Conservation (phyloP, 2,797 vertebrate species). For the Halcyon smyrnensis region DNA sequence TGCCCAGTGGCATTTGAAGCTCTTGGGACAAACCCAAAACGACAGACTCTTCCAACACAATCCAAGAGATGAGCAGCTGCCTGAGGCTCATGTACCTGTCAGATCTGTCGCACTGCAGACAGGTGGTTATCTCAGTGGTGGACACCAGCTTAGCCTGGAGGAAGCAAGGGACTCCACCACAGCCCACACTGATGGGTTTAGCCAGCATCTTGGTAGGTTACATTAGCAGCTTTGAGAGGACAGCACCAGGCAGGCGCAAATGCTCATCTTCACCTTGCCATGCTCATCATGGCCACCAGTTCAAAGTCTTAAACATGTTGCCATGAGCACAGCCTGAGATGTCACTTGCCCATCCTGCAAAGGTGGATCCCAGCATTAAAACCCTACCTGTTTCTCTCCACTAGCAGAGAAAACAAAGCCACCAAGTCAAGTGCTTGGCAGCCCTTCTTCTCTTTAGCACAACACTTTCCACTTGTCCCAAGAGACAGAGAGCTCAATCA, state of each 20-base stretch:
- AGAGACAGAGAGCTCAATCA: neutral
- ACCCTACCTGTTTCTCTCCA: neutral
- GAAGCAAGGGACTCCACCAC: neutral
- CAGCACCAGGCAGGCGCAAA: rapidly evolving
- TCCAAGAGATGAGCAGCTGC: neutral
- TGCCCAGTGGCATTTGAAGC: neutral
- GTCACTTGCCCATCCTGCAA: neutral
- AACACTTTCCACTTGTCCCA: neutral
- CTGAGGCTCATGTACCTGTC: rapidly evolving
- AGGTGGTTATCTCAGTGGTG: rapidly evolving
- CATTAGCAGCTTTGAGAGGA: rapidly evolving
- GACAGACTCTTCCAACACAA: neutral
- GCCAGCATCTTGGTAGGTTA: neutral
- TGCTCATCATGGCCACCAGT: neutral
- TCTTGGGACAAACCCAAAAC: neutral
- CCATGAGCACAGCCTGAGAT: rapidly evolving
- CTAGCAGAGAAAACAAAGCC: neutral
- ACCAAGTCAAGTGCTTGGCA: neutral
- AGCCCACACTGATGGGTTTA: neutral
- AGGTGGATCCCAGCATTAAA: neutral
- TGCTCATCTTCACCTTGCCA: neutral
- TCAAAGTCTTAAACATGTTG: rapidly evolving
- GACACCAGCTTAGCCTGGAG: neutral
- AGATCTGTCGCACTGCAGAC: neutral
- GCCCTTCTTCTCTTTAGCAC: neutral